phyloP scores from a whole-genome alignment of 23 tunicate genomes.

The Phallusia fumigata region DNA sequence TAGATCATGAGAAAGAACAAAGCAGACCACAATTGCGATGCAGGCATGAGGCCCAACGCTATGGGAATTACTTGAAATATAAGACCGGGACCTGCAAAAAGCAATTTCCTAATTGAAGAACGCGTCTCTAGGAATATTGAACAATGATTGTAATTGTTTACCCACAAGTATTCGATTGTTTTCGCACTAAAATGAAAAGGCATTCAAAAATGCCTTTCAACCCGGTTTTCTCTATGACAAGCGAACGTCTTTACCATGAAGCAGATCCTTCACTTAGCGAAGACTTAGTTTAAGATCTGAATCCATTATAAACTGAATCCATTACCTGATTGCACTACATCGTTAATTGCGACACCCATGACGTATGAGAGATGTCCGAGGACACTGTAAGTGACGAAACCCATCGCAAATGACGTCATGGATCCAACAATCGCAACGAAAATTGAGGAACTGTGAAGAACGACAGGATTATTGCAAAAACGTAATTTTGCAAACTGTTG shows the following conservation, averaged over 20 bases:
- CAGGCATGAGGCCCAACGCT: neutral
- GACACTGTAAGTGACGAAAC: neutral
- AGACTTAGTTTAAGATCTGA: neutral
- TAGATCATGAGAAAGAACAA: slow-evolving; percentile 13
- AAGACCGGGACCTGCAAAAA: slow-evolving; percentile 11
- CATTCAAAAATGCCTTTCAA: no score
- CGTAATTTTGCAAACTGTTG: no score
- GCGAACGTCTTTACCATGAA: neutral
- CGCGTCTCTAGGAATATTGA: no score
- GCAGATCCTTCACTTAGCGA: neutral
- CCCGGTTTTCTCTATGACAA: neutral
- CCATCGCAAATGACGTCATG: neutral
- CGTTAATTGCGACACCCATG: neutral
- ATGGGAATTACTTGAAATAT: slow-evolving; percentile 8
- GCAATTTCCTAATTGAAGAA: no score
- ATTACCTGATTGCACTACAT: neutral
- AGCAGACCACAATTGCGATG: slow-evolving; percentile 8
- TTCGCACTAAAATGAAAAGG: no score
- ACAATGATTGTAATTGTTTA: no score
- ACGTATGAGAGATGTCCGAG: neutral
- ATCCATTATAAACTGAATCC: neutral
- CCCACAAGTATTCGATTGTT: no score
- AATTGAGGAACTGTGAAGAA: no score
- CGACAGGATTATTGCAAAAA: no score
- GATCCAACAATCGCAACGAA: neutral